These are phyloP conservation scores for Conistra vaccinii DNA, from an alignment of 2,888 invertebrate genomes.

Conservation along the genomic window DNA sequence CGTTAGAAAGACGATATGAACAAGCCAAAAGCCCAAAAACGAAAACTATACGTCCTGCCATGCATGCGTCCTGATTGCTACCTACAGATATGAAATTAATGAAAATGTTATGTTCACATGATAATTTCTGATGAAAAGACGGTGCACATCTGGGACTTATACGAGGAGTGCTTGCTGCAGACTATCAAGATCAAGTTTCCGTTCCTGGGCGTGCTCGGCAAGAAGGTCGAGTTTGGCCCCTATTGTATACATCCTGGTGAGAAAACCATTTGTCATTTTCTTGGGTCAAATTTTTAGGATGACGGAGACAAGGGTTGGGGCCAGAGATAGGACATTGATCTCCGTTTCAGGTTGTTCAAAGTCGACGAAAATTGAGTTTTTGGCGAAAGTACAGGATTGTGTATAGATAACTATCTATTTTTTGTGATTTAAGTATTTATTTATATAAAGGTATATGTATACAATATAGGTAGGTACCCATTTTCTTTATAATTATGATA, in stretches of 20 bases:
- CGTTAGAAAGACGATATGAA: no score
- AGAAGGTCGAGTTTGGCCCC: slow-evolving; percentile 90
- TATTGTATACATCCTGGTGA: slow-evolving; percentile 89
- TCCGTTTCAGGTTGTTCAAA: no score
- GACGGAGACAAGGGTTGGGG: no score
- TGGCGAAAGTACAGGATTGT: neutral
- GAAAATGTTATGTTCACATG: neutral
- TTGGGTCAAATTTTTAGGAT: neutral
- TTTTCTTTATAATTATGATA: neutral
- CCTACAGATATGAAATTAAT: neutral
- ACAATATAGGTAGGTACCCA: no score
- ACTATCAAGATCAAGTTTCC: slow-evolving; percentile 90
- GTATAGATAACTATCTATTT: no score
- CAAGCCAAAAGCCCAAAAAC: neutral
- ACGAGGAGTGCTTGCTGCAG: slow-evolving; percentile 90
- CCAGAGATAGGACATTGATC: neutral
- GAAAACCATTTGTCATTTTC: neutral
- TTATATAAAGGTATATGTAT: neutral
- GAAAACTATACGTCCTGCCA: neutral
- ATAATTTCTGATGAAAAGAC: slow-evolving; percentile 77
- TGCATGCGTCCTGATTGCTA: no score
- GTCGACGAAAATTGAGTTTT: neutral
- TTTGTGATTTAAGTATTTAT: no score
- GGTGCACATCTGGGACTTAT: slow-evolving; percentile 91
- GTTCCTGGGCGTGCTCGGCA: slow-evolving; percentile 89